Evolutionary conservation across 2,888 invertebrate species (phyloP), one percentile per base, ranked within the genome.

Genomic region (Lepas anatifera): DNA sequence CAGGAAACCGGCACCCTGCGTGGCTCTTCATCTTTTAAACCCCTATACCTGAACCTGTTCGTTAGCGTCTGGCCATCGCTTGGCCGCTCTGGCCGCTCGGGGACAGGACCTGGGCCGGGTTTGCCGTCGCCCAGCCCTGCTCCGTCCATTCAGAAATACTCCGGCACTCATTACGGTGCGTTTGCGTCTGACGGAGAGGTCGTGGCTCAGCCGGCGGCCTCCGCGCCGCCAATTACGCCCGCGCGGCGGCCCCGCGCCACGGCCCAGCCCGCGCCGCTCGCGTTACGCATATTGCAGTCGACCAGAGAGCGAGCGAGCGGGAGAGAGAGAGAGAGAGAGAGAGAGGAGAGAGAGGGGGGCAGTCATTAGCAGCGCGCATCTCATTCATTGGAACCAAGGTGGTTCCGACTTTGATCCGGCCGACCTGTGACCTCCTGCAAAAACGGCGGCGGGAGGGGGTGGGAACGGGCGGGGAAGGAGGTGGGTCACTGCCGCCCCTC

Each of bases 71-170:
- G n/a, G n/a, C n/a, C n/a, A n/a, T n/a, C n/a, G n/a, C n/a, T n/a
- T n/a, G n/a, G n/a, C n/a, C n/a, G n/a, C n/a, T n/a, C n/a, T n/a
- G n/a, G n/a, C n/a, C n/a, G n/a, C n/a, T n/a, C n/a, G n/a, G n/a
- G n/a, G n/a, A n/a, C n/a, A n/a, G n/a, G n/a, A n/a, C n/a, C n/a
- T n/a, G n/a, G n/a, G n/a, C n/a, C n/a, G n/a, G n/a, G n/a, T n/a
- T n/a, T n/a, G n/a, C n/a, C n/a, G n/a, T n/a, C n/a, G 48, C 48
- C 48, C n/a, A 48, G 7, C 48, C n/a, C 48, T 18, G 11, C 29
- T 52, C 52, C 58, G 58, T 35, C 10, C 58, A 58, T 58, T 58
- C 58, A 58, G 58, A 58, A 52, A 52, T 52, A 52, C 35, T 16
- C 18, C 52, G 29, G 29, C 52, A 22, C 58, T 58, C 58, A 58